Evolutionary conservation across 37 sponge, comb jelly and placozoan species (phyloP).

Genomic region (Ianthella basta): DNA sequence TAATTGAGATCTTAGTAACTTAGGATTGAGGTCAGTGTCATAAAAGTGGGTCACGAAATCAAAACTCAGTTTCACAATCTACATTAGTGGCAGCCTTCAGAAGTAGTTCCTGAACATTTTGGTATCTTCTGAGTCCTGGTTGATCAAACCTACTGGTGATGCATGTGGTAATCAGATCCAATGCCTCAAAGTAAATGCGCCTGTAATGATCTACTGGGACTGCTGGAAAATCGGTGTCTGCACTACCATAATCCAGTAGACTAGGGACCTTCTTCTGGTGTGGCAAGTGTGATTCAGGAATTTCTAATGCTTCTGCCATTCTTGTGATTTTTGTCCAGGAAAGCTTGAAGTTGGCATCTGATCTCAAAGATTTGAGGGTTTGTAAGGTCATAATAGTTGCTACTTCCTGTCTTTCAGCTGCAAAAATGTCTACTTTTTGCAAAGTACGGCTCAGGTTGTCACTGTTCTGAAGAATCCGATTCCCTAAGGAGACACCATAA

Average conservation of each 20-base stretch:
- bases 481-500: constrained; percentile 39
- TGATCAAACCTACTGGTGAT: constrained; percentile 54
- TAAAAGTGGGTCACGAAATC: constrained; percentile 42
- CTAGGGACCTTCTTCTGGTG: constrained; percentile 25
- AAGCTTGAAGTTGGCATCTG: constrained; percentile 36
- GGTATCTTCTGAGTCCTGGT: constrained; percentile 40
- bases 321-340: constrained; percentile 48
- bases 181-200: constrained; percentile 48
- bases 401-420: constrained; percentile 68
- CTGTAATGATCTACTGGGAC: constrained; percentile 48
- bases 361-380: constrained; percentile 49
- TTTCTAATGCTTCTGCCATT: constrained; percentile 33
- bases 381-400: constrained; percentile 41
- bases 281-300: constrained; percentile 27
- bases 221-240: too few species aligned
- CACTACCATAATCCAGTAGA: constrained; percentile 34
- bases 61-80: constrained; percentile 33
- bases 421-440: constrained; percentile 60
- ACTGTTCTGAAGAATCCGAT: constrained; percentile 24
- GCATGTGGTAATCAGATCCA: constrained; percentile 55
- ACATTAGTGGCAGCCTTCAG: constrained; percentile 45
- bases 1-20: constrained; percentile 27
- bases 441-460: constrained; percentile 57
- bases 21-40: constrained; percentile 41
- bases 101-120: constrained; percentile 38